phyloP scores from a whole-genome alignment of 2,113 vertebrate genomes.

The Anarhynchus alexandrinus region DNA sequence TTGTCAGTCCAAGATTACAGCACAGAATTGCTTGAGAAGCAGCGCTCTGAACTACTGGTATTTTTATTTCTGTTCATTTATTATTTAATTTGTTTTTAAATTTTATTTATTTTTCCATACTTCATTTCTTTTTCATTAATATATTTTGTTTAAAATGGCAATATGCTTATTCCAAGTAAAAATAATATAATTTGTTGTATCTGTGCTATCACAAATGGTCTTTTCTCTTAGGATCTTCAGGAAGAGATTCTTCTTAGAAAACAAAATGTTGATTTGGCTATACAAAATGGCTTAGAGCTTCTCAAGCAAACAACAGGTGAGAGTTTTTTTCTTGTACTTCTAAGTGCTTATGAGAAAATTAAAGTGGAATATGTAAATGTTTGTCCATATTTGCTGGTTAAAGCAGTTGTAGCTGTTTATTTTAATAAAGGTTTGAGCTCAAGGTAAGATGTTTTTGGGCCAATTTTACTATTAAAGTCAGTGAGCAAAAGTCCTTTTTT shows the following conservation, averaged over 20 bases:
- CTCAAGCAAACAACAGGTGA: constrained; percentile 97
- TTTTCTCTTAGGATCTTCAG: constrained; percentile 82
- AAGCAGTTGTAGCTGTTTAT: background rate
- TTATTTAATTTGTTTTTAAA: constrained; percentile 27
- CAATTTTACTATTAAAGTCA: background rate
- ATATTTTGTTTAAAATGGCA: background rate
- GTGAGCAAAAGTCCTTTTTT: background rate
- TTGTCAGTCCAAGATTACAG: constrained; percentile 85
- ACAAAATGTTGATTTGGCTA: constrained; percentile 89
- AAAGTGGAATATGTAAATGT: background rate
- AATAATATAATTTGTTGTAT: background rate
- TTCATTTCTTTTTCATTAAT: constrained; percentile 5
- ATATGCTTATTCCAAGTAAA: background rate
- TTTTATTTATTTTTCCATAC: constrained; percentile 5
- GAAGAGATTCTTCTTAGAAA: constrained; percentile 89
- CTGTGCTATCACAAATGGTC: background rate
- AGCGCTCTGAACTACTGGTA: constrained; percentile 92
- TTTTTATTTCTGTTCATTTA: constrained; percentile 71
- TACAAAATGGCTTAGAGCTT: constrained; percentile 92
- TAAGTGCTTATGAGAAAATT: background rate
- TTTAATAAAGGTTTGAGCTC: constrained; percentile 10
- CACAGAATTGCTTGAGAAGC: constrained; percentile 82
- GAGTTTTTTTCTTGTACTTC: background rate
- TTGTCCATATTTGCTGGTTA: background rate
- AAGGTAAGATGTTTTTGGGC: background rate